Base-by-base conservation (phyloP, 2,113 vertebrate species). In the Hemichromis elongatus region DNA sequence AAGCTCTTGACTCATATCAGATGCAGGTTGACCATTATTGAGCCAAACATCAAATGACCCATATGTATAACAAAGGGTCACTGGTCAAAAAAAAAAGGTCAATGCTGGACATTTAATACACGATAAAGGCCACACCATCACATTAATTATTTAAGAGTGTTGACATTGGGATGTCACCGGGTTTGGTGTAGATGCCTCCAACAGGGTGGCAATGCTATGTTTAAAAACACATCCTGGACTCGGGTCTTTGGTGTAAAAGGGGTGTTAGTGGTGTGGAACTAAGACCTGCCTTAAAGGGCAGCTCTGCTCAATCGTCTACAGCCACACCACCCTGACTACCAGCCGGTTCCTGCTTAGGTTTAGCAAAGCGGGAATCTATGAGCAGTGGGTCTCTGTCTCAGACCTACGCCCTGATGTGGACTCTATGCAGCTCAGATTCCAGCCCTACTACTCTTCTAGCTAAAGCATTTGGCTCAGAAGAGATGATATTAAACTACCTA, bases 351-450 rank as follows among this genome's bases (percentile, higher is more conserved):
- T 57, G 68, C 59, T 54, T 16, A 68, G 56, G 56, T 56, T 54
- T 42, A 55, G 57, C 57, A 30, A 9, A 77, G 40, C 24, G 6
- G 55, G 77, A 56, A 28, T n/a, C 61, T 19, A 35, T 2, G 13
- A 30, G 26, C 45, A 13, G 45, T 13, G 18, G 70, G 70, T 54
- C 45, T 59, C 68, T 55, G 54, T 77, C 19, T 21, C 52, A 21
- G 45, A 75, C 26, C 45, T 9, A n/a, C 4, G 1, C 7, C 70
- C 26, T 30, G 26, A 52, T 53, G 30, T 37, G 42, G 87, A 82
- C 66, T 87, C 83, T 86, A 79, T 89, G 88, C 80, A 87, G 88
- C 86, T 78, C 68, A 30, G 33, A 33, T n/a, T 81, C 53, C 40
- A 55, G 81, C 77, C 77, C 50, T 0, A 9, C 78, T 14, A 53